Base-by-base conservation (phyloP, 2,888 invertebrate species). In the Hemithea aestivaria region DNA sequence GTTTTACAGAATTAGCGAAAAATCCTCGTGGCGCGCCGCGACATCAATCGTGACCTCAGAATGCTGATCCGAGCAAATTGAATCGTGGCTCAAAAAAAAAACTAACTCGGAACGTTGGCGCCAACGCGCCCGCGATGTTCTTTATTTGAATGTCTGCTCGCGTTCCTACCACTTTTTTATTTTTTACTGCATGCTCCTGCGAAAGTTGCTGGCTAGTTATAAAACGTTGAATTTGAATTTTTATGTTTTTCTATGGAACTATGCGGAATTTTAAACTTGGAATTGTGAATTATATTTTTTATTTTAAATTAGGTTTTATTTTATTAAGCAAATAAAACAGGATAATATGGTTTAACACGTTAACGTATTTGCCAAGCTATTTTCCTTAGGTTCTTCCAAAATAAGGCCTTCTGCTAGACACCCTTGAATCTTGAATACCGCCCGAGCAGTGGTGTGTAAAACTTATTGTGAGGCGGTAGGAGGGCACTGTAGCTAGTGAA, bases 101-200 rank as follows among this genome's bases (percentile, higher is more conserved):
- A 75, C 66, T 73, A 73, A 67, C 72, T 58, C 66, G 70, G 76
- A 77, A 75, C 76, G 82, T 79, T 83, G 85, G 85, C 85, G 85
- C 85, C 85, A 81, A 75, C 77, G 77, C 76, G 78, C 77, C 73
- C 69, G 66, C 57, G 72, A 69, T 73, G 75, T 55, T 69, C 80
- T 81, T 82, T 82, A 81, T 80, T 73, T 77, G 73, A 79, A 73
- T 73, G 74, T 71, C 71, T 70, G 66, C 62, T 62, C 54, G 48
- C 62, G 65, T 63, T 67, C 61, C 53, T 54, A 55, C 30, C 47
- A 45, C 38, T 50, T 61, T 58, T 56, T 56, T 57, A 51, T 53
- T 51, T 36, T 58, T 59, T 59, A 58, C 53, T 43, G 57, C 62
- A 60, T 67, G 62, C 66, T 62, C 55, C 57, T 54, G 55, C 48